Evolutionary conservation across 2,797 vertebrate species (phyloP).

Genomic region (Agapornis canus): DNA sequence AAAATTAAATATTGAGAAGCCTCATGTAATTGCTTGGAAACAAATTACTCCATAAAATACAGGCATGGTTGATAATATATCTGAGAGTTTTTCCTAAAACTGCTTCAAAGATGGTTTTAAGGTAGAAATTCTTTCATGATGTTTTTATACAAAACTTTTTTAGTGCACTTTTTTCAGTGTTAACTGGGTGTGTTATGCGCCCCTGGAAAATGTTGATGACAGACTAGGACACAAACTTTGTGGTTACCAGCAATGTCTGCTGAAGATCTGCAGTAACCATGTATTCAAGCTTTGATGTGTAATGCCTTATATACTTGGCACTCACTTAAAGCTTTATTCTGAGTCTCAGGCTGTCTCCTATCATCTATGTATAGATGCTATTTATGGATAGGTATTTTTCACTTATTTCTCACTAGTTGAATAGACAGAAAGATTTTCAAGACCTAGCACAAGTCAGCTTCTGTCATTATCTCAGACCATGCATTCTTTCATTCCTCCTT

Average conservation of each 20-base stretch:
- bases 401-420: background rate
- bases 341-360: background rate
- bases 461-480: background rate
- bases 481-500: background rate
- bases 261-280: background rate
- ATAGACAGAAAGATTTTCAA: background rate
- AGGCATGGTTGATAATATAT: background rate
- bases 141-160: slow-evolving; percentile 18
- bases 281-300: slow-evolving; percentile 23
- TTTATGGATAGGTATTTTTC: slow-evolving; percentile 15
- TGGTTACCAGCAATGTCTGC: background rate
- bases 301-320: slow-evolving; percentile 38
- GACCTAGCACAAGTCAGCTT: background rate
- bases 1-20: background rate
- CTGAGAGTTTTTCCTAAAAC: background rate
- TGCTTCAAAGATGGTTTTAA: background rate
- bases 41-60: background rate
- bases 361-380: background rate
- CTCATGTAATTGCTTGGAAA: background rate
- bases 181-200: background rate
- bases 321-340: slow-evolving; percentile 24
- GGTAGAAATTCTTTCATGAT: background rate
- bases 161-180: background rate
- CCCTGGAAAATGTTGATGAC: slow-evolving; percentile 8
- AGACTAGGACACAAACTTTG: background rate